These are phyloP conservation scores for Choristoneura rosaceana DNA, from an alignment of 2,888 invertebrate species.

Conservation along the genomic window DNA sequence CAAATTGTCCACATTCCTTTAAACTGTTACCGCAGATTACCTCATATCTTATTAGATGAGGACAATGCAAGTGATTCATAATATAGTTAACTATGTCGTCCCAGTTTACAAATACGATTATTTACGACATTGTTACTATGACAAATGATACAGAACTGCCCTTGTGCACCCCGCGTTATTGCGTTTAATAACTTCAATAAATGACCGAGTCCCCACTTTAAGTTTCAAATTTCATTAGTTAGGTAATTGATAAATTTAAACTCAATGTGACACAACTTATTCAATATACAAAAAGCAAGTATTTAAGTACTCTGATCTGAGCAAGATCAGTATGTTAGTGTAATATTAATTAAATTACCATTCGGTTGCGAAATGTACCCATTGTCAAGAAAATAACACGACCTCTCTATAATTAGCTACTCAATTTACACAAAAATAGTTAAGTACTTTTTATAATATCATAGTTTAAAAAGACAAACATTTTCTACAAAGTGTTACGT, in stretches of 20 bases:
- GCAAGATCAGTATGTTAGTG: too few relatives aligned
- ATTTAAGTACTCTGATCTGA: too few relatives aligned
- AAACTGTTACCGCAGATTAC: slow-evolving; percentile 13
- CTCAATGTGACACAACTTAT: not conserved
- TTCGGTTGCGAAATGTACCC: too few relatives aligned
- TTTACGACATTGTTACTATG: slow-evolving; percentile 4
- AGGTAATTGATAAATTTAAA: not conserved
- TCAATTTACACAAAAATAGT: too few relatives aligned
- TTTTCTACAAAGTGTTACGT: too few relatives aligned
- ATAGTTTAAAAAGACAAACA: too few relatives aligned
- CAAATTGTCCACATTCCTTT: slow-evolving; percentile 18
- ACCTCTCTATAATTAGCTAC: too few relatives aligned
- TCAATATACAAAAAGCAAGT: not conserved
- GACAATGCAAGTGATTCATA: slow-evolving; percentile 12
- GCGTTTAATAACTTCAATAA: not conserved
- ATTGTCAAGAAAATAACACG: too few relatives aligned
- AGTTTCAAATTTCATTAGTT: not conserved
- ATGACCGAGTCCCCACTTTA: not conserved
- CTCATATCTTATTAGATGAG: slow-evolving; percentile 12
- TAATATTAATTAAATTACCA: too few relatives aligned
- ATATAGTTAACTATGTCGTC: not conserved
- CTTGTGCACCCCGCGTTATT: not conserved
- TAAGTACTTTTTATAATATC: too few relatives aligned
- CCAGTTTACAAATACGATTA: slow-evolving; percentile 10
- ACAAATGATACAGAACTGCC: not conserved